Base-by-base conservation (phyloP, 2,888 invertebrate genomes). In the Drosophila koepferae region DNA sequence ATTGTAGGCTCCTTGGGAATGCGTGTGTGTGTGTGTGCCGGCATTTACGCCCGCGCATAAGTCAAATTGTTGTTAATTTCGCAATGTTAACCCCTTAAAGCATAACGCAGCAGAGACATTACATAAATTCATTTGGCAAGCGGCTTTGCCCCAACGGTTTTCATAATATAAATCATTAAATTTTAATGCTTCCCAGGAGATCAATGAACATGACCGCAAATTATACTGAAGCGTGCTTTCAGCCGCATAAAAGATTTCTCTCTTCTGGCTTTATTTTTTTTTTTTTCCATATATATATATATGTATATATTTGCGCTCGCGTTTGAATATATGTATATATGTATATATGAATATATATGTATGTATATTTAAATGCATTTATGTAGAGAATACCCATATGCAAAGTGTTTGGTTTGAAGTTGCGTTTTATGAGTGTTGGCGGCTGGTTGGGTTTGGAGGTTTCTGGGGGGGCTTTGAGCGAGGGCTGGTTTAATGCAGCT, bases 141-240 rank as follows among this genome's bases (percentile, higher is more conserved):
- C 51, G 56, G n/a, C 59, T 56, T 40, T 43, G 53, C 46, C 68
- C 61, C 72, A 61, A 63, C 54, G 65, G 67, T 58, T 72, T 69
- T 68, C 74, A 75, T 74, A 80, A 80, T 86, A 91, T 91, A 91
- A 91, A 91, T 91, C 91, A 91, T 91, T 91, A 91, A 91, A 91
- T 91, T 91, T 91, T 91, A 91, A 91, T 91, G 91, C 91, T 91
- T 90, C 91, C 91, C 91, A 83, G 81, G 83, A 90, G 91, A 89
- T 91, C 87, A 91, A 91, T 91, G 92, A 91, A 91, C 91, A 91
- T 91, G 91, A 91, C 91, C 91, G 91, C 91, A 91, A 90, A 88
- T 88, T 88, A 90, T 90, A 82, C 90, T 85, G 90, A 80, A 88
- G 87, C 90, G 85, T 89, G 87, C 90, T 87, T 83, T 89, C 86